Base-by-base conservation (phyloP, 2,888 invertebrate species). In the Choreutis nemorana region DNA sequence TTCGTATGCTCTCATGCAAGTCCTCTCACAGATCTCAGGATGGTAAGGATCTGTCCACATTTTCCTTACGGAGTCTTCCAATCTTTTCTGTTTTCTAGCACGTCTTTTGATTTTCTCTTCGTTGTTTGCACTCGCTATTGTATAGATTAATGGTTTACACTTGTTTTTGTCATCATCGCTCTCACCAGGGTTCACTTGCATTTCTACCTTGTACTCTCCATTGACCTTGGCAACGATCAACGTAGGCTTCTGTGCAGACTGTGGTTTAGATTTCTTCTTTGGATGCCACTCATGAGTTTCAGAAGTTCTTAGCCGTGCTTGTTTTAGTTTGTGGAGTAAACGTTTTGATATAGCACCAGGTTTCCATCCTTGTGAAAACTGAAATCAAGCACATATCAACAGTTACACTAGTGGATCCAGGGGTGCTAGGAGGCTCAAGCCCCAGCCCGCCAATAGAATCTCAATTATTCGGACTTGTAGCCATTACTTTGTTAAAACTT, bases 341-440 rank as follows among this genome's bases (percentile, higher is more conserved):
- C 52, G 53, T 29, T 64, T 68, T 0, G 71, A 60, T 31, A 77
- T 60, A 1, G 75, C 75, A 1, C 77, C 77, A 2, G 77, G 77
- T 32, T 46, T 64, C 77, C 77, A 78, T 15, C 67, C 68, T 18
- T 47, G 44, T n/a, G 44, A 37, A 2, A 60, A 49, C 71, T 75
- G 42, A 3, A 28, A 35, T 14, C 12, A 4, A 12, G 7, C 1
- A 29, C 8, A 15, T 6, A 6, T 14, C 11, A 5, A 22, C n/a
- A 11, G n/a, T 5, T n/a, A n/a, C 3, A 11, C 11, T 4, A 10
- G n/a, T 11, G 3, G n/a, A 8, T 11, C n/a, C 22, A 10, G 22
- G 9, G 9, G 14, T n/a, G 14, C 14, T 13, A 14, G 14, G n/a
- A n/a, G n/a, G n/a, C n/a, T n/a, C n/a, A n/a, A n/a, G n/a, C n/a